A percentile compares a stretch with the other conserved stretches of the same genome.
Evolutionary conservation across 2,797 vertebrate genomes (phyloP).

Genomic region (Graptemys geographica): DNA sequence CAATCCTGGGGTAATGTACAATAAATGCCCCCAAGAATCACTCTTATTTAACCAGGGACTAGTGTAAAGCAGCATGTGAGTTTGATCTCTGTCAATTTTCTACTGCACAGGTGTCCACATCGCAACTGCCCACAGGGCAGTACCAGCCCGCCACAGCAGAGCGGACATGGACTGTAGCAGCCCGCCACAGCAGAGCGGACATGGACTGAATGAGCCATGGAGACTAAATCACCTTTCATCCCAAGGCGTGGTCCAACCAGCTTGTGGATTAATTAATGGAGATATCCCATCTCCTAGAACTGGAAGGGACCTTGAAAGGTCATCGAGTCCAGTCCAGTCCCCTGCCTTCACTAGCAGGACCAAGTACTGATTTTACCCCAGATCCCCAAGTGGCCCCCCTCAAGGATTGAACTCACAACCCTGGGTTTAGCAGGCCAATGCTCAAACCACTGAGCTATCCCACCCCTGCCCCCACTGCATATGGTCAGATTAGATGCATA

Average conservation of each 20-base stretch:
- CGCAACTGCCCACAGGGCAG: background rate
- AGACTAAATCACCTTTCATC: background rate
- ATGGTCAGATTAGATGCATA: background rate
- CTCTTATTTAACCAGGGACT: background rate
- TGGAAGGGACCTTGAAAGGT: no score
- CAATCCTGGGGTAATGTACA: background rate
- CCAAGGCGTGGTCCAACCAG: background rate
- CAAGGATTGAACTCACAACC: no score
- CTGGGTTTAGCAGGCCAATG: no score
- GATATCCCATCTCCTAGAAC: no score
- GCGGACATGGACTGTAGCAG: background rate
- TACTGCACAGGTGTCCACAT: background rate
- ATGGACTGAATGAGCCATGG: background rate
- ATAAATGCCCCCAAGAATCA: background rate
- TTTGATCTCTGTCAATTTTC: background rate
- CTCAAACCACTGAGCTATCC: no score
- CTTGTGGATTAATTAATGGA: background rate
- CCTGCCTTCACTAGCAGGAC: no score
- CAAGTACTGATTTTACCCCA: no score
- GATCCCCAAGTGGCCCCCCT: no score
- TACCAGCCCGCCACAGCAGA: background rate
- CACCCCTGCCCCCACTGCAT: no score
- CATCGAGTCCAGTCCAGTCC: no score
- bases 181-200: background rate
- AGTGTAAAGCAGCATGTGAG: background rate